phyloP scores from a whole-genome alignment of 2,113 vertebrate species.

The Dicerorhinus sumatrensis region DNA sequence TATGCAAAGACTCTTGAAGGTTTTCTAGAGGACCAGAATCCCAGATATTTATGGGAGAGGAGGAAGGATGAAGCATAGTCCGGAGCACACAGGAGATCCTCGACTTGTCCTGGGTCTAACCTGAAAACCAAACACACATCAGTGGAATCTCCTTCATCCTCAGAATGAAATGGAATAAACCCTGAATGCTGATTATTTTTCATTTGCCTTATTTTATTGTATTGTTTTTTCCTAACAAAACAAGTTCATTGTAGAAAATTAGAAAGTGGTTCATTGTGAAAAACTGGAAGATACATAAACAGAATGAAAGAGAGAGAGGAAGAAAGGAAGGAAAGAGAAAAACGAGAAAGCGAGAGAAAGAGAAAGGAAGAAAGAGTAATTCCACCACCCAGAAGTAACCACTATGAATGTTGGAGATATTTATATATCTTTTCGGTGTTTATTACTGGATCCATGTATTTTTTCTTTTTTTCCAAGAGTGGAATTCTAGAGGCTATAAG shows the following conservation, averaged over 20 bases:
- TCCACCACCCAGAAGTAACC: neutral
- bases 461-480: neutral
- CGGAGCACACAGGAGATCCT: neutral
- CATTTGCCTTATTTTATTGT: neutral
- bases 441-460: neutral
- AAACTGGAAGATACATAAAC: neutral
- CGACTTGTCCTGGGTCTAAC: neutral
- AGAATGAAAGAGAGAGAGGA: neutral
- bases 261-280: neutral
- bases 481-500: neutral
- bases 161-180: neutral
- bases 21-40: neutral
- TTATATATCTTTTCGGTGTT: neutral
- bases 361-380: neutral
- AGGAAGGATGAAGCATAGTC: neutral
- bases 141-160: neutral
- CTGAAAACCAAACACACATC: neutral
- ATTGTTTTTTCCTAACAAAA: neutral
- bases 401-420: neutral
- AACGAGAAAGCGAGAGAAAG: too few relatives aligned
- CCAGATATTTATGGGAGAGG: neutral
- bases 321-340: neutral
- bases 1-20: neutral
- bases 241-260: neutral
- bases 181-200: neutral